These are phyloP conservation scores for Patella caerulea DNA, from an alignment of 2,888 invertebrate species.

Conservation along the genomic window DNA sequence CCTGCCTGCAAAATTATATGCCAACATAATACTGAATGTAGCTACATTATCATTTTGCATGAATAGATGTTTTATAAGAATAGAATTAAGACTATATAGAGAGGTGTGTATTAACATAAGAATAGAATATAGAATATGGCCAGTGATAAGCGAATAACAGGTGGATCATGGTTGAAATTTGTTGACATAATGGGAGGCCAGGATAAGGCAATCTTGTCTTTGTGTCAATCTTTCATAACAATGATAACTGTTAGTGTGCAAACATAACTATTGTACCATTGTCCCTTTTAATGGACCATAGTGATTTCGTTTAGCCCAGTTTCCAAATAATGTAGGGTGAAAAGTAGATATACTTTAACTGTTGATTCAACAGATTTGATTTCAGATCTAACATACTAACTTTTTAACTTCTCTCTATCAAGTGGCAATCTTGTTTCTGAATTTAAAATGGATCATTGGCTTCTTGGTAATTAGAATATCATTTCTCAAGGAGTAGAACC, in stretches of 20 bases:
- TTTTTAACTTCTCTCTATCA: background rate
- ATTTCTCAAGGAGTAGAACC: no score
- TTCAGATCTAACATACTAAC: constrained; percentile 5
- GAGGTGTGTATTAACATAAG: background rate
- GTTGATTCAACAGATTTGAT: constrained; percentile 9
- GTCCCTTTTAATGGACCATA: constrained; percentile 10
- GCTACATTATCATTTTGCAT: no score
- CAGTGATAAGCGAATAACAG: background rate
- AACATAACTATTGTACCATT: constrained; percentile 9
- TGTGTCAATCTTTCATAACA: constrained; percentile 11
- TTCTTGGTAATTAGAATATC: no score
- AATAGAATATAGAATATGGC: constrained; percentile 9
- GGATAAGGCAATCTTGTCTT: constrained; percentile 8
- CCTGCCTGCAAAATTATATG: no score
- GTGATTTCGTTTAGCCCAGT: constrained; percentile 13
- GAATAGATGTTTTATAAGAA: no score
- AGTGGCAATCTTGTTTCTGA: background rate
- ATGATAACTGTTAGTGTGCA: constrained; percentile 9
- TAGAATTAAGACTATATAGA: no score
- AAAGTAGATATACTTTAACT: background rate
- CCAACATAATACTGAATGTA: no score
- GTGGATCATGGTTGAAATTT: background rate
- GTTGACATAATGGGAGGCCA: constrained; percentile 7
- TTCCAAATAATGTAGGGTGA: constrained; percentile 7
- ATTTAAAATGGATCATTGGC: no score